Conservation (phyloP, 2,113 vertebrate species). For the Gavia stellata region DNA sequence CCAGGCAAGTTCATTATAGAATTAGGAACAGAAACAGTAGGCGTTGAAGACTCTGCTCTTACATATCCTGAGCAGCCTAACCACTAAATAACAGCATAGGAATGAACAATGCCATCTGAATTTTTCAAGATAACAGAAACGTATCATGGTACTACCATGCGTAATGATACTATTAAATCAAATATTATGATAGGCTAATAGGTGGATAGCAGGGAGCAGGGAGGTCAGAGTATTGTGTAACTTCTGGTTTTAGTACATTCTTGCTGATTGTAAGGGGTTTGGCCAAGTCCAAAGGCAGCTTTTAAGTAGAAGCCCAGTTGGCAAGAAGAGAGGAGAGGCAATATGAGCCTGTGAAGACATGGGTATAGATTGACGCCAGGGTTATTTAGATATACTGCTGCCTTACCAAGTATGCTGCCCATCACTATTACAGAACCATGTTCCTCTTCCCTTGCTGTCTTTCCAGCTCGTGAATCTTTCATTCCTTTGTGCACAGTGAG, state of each 20-base stretch:
- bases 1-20: not conserved
- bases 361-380: not conserved
- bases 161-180: not conserved
- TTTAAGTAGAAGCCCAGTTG: not conserved
- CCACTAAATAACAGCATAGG: not conserved
- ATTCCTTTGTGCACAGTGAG: not conserved
- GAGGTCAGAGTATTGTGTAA: not conserved
- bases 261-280: not conserved
- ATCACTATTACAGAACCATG: not conserved
- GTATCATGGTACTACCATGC: not conserved
- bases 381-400: not conserved
- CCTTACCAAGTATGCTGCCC: not conserved
- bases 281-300: not conserved
- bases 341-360: not conserved
- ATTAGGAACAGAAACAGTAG: not conserved
- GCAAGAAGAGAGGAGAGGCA: not conserved
- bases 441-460: not conserved
- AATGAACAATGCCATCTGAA: not conserved
- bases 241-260: not conserved
- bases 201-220: not conserved
- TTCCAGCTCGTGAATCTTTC: slow-evolving; percentile 23
- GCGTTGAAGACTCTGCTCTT: not conserved
- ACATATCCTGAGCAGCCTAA: not conserved
- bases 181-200: not conserved
- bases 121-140: not conserved